phyloP scores from a whole-genome alignment of 2,888 invertebrate genomes.

The Chymomyza caudatula region DNA sequence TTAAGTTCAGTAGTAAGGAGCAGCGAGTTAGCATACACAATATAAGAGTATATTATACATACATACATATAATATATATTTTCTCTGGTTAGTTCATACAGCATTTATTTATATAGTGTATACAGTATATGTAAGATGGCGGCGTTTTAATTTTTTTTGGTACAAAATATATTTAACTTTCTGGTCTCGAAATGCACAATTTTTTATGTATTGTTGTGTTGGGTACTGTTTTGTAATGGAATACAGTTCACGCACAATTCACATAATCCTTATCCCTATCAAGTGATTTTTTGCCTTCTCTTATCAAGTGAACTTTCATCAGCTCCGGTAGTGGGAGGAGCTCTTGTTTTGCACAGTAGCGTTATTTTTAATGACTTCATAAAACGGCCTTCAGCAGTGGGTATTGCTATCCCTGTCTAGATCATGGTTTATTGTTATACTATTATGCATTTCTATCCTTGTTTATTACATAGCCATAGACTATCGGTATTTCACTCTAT shows the following conservation, averaged over 20 bases:
- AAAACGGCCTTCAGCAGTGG: not conserved
- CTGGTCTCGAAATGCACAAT: not conserved
- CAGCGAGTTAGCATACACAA: constrained; percentile 3
- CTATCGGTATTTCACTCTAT: not conserved
- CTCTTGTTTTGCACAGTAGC: not conserved
- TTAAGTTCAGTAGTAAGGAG: constrained; percentile 3
- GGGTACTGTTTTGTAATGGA: not conserved
- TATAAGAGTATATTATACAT: not conserved
- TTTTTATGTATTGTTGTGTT: not conserved
- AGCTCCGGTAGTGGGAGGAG: no score
- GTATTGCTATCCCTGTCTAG: not conserved
- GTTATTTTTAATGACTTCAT: no score
- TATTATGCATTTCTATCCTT: not conserved
- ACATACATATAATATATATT: not conserved
- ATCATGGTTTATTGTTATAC: not conserved
- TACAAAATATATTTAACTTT: not conserved
- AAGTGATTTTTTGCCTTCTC: no score
- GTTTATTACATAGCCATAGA: no score
- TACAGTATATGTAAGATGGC: constrained; percentile 18
- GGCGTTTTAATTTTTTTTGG: constrained; percentile 1
- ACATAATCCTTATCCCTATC: not conserved
- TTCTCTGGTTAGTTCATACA: not conserved
- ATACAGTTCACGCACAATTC: not conserved
- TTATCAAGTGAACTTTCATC: no score
- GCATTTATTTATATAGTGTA: constrained; percentile 6